Conservation (phyloP, 2,888 invertebrate species). For the Lucinisca nassula region DNA sequence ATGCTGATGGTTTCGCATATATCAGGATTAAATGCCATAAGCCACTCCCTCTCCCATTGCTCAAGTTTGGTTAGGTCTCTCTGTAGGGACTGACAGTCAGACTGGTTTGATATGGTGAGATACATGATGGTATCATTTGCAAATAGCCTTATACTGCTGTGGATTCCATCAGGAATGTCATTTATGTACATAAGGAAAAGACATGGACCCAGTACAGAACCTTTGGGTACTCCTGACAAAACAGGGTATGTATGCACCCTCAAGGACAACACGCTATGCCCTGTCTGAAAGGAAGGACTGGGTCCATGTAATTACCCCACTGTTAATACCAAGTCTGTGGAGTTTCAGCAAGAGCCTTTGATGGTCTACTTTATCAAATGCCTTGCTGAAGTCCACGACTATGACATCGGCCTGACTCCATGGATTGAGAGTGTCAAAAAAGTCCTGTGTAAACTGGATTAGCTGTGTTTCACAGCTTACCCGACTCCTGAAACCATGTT, state of each 20-base stretch:
- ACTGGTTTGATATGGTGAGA: not conserved
- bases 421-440: not conserved
- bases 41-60: conserved; percentile 1
- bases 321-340: not conserved
- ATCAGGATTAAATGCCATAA: conserved; percentile 14
- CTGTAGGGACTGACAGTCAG: not conserved
- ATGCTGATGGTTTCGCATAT: conserved; percentile 11
- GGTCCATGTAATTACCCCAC: not conserved
- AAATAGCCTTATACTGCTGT: conserved; percentile 11
- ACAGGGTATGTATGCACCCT: not conserved
- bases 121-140: conserved; percentile 20
- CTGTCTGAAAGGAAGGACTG: not conserved
- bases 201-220: not conserved
- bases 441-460: not conserved
- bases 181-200: not conserved
- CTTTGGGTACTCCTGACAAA: not conserved
- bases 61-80: not conserved
- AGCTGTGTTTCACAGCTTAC: not conserved
- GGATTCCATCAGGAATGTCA: not conserved
- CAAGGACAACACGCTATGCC: not conserved
- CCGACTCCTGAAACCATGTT: not conserved
- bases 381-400: not conserved
- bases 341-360: not conserved
- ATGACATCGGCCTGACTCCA: not conserved
- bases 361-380: conserved; percentile 4